Conservation (phyloP, 2,113 vertebrate genomes). For the Thymallus thymallus region DNA sequence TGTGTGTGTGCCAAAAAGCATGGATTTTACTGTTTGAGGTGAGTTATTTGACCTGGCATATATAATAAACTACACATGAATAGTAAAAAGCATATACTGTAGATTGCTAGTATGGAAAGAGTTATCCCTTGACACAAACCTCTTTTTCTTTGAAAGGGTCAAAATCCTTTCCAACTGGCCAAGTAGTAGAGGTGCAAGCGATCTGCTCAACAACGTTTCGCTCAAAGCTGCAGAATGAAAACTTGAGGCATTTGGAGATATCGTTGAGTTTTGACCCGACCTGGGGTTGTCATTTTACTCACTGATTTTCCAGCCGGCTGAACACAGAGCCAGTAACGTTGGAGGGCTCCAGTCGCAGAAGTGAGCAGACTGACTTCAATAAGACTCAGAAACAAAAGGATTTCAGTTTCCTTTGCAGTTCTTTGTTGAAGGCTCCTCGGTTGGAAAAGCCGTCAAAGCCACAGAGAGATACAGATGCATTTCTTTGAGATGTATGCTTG, state of each 20-base stretch:
- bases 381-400: conserved; percentile 28
- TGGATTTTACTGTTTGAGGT: neutral
- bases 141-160: conserved; percentile 68
- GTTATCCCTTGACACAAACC: neutral
- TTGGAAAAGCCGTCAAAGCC: conserved; percentile 21
- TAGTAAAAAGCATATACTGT: neutral
- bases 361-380: conserved; percentile 40
- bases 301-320: conserved; percentile 42
- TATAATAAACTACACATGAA: neutral
- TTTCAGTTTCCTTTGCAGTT: conserved; percentile 21
- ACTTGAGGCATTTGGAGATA: conserved; percentile 57
- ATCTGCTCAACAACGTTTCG: conserved; percentile 22
- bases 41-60: neutral
- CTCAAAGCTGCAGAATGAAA: conserved; percentile 44
- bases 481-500: conserved; percentile 44
- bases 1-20: conserved; percentile 8
- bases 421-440: conserved; percentile 32
- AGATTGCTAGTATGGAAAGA: neutral
- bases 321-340: conserved; percentile 42
- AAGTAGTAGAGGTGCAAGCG: conserved; percentile 70
- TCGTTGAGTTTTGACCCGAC: conserved; percentile 57
- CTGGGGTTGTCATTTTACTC: conserved; percentile 55
- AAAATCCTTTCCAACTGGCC: conserved; percentile 80
- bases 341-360: conserved; percentile 29
- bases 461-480: conserved; percentile 30